phyloP scores from a whole-genome alignment of 2,888 invertebrate species.

The Hydriomena furcata region DNA sequence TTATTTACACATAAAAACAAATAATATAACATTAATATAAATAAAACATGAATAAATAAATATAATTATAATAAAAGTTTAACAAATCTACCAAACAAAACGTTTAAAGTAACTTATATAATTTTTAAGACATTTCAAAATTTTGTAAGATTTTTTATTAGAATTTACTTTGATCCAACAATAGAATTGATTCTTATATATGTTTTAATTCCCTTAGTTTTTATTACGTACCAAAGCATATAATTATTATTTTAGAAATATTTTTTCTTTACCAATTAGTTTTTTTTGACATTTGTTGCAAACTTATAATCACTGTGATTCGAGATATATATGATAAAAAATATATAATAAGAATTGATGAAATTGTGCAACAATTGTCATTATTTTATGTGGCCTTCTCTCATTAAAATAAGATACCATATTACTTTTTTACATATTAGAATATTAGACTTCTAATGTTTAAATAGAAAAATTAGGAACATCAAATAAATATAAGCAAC shows the following conservation, averaged over 20 bases:
- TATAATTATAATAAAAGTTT: neutral
- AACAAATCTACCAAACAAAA: neutral
- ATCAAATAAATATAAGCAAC: too few relatives aligned
- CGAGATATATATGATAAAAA: neutral
- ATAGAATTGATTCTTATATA: neutral
- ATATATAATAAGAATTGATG: too few relatives aligned
- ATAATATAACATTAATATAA: slow-evolving; percentile 4
- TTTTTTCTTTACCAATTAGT: neutral
- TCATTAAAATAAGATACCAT: slow-evolving; percentile 18
- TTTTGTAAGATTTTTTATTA: too few relatives aligned
- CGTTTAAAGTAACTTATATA: neutral
- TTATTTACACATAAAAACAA: slow-evolving; percentile 11
- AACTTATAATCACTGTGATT: neutral
- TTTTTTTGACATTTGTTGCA: slow-evolving; percentile 9
- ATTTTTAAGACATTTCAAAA: too few relatives aligned
- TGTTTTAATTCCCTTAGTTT: neutral
- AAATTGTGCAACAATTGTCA: slow-evolving; percentile 4
- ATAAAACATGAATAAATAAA: neutral
- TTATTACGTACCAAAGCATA: slow-evolving; percentile 4
- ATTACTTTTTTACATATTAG: neutral
- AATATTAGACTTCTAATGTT: neutral
- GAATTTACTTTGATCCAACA: too few relatives aligned
- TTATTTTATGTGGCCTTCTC: slow-evolving; percentile 4
- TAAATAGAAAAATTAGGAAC: too few relatives aligned
- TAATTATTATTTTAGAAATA: too few relatives aligned